Base-by-base conservation (phyloP, 1,140 invertebrate genomes). In the Sycophaga agraensis region DNA sequence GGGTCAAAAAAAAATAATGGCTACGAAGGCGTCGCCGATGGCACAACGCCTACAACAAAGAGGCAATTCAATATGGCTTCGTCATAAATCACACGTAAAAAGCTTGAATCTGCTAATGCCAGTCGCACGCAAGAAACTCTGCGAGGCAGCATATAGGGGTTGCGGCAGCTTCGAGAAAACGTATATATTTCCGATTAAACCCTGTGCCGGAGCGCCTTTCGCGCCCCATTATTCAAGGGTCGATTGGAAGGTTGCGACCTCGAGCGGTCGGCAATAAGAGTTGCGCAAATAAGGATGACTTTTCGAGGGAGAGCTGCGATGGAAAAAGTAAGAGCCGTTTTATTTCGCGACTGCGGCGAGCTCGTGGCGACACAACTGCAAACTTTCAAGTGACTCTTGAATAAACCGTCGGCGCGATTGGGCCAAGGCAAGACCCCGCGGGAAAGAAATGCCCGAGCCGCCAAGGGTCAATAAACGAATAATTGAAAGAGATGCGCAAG, bases 61-160 rank as follows among this genome's bases (percentile, higher is more conserved):
- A 55, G 26, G 31, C 37, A 39, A 55, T 26, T 55, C 53, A 43
- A 55, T 55, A 55, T 43, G 31, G 42, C 54, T 14, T 45, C 34
- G 40, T 22, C 28, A 56, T 56, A 56, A 56, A 56, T 56, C 40
- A 35, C 19, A 14, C 42, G 26, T 3, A 17, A 45, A 56, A 45
- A 28, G 40, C 24, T n/a, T 45, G 45, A 45, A 26, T 45, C 54
- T 56, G 42, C 40, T 45, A 35, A 56, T 34, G 39, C 37, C 51
- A 55, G 51, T 16, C 39, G 26, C 26, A n/a, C n/a, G n/a, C n/a
- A n/a, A n/a, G n/a, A n/a, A n/a, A n/a, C n/a, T n/a, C n/a, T n/a
- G n/a, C n/a, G n/a, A n/a, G n/a, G n/a, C n/a, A n/a, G n/a, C n/a
- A n/a, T n/a, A n/a, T n/a, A n/a, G n/a, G n/a, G n/a, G n/a, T n/a